Conservation (phyloP, 1,140 invertebrate genomes). For the Zaprionus inermis region DNA sequence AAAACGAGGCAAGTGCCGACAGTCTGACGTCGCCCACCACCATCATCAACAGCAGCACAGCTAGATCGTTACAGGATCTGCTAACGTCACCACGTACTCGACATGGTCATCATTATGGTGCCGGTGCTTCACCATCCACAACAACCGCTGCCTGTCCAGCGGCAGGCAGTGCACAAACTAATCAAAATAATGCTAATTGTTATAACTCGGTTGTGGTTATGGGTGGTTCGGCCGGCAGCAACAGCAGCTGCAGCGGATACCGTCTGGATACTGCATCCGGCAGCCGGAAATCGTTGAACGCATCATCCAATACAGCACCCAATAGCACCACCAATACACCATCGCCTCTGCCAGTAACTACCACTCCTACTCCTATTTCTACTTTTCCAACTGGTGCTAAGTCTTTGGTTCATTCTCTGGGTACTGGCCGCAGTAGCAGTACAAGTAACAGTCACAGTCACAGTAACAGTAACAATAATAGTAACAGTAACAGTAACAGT, state of each 20-base stretch:
- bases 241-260: constrained; percentile 20
- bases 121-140: constrained; percentile 32
- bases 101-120: constrained; percentile 51
- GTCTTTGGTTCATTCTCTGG: constrained; percentile 62
- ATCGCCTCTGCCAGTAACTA: constrained; percentile 75
- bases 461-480: constrained; percentile 25
- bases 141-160: not conserved
- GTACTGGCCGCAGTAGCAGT: constrained; percentile 36
- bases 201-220: constrained; percentile 76
- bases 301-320: constrained; percentile 41
- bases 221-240: constrained; percentile 42
- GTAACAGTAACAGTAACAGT: constrained; percentile 21
- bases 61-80: constrained; percentile 77
- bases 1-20: constrained; percentile 84
- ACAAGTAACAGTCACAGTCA: constrained; percentile 22
- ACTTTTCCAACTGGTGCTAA: constrained; percentile 64
- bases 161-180: constrained; percentile 27
- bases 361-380: constrained; percentile 81
- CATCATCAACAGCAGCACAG: constrained; percentile 54
- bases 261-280: constrained; percentile 27
- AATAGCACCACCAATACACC: constrained; percentile 29
- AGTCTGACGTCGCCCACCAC: constrained; percentile 80
- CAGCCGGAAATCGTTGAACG: constrained; percentile 35
- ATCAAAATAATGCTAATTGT: constrained; percentile 68
- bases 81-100: constrained; percentile 75